phyloP scores from a whole-genome alignment of 1,140 invertebrate species.

The Drosophila guanche region DNA sequence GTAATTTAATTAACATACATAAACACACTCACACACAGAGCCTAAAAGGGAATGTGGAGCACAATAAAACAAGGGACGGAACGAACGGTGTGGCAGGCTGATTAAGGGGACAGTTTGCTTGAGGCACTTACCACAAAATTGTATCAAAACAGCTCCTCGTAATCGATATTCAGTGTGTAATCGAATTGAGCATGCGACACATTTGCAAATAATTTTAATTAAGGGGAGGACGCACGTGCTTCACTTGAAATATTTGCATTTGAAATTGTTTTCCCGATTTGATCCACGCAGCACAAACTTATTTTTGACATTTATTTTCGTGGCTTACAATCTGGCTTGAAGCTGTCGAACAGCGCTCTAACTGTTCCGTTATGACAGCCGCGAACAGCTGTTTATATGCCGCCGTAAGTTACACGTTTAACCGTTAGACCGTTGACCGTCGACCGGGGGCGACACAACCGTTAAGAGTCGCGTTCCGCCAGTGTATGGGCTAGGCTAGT shows the following conservation, averaged over 20 bases:
- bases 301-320: not conserved
- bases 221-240: constrained; percentile 15
- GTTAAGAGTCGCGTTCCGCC: constrained; percentile 56
- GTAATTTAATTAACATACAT: constrained; percentile 80
- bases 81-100: not conserved
- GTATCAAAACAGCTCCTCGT: constrained; percentile 30
- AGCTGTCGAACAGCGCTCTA: constrained; percentile 16
- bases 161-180: constrained; percentile 40
- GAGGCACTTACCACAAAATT: constrained; percentile 55
- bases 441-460: constrained; percentile 41
- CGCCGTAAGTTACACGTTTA: constrained; percentile 45
- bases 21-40: constrained; percentile 46
- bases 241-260: constrained; percentile 6
- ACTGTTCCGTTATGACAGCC: too few species aligned
- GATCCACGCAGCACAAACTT: not conserved
- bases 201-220: too few species aligned
- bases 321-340: not conserved
- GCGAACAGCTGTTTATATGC: constrained; percentile 15
- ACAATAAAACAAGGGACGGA: constrained; percentile 8
- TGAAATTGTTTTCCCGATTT: not conserved
- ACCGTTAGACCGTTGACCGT: constrained; percentile 26
- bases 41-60: constrained; percentile 28
- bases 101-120: constrained; percentile 14
- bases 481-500: constrained; percentile 49
- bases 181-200: too few species aligned